Conservation (phyloP, 2,888 invertebrate species). For the Chamaedrilus cognettii region DNA sequence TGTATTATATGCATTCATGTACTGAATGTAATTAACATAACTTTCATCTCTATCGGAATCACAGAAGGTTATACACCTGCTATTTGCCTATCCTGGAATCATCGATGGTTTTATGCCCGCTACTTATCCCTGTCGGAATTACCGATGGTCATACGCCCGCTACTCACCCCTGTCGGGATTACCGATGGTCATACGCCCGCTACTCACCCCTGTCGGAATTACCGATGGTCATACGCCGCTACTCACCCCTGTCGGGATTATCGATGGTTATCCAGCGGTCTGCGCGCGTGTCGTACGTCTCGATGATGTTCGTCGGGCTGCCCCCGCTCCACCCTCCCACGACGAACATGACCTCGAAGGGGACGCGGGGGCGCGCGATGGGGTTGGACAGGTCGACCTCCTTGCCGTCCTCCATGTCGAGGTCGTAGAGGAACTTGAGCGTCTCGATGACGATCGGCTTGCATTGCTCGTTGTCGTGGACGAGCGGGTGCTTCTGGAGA, state of each 20-base stretch:
- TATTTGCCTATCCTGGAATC: too few species aligned
- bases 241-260: slow-evolving; percentile 31
- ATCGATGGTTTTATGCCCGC: too few species aligned
- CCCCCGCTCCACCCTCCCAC: slow-evolving; percentile 70
- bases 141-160: too few species aligned
- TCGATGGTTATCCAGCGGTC: slow-evolving; percentile 53
- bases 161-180: too few species aligned
- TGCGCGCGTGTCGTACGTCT: slow-evolving; percentile 58
- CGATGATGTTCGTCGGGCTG: slow-evolving; percentile 72
- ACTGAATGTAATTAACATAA: too few species aligned
- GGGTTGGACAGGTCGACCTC: slow-evolving; percentile 66
- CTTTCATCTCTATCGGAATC: too few species aligned
- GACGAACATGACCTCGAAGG: slow-evolving; percentile 61
- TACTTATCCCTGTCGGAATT: too few species aligned
- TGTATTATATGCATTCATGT: too few species aligned
- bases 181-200: too few species aligned
- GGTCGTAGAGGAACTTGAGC: slow-evolving; percentile 85
- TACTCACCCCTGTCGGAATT: too few species aligned
- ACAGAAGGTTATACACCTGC: too few species aligned
- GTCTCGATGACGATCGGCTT: slow-evolving; percentile 89
- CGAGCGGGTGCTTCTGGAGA: slow-evolving; percentile 74
- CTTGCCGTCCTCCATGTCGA: slow-evolving; percentile 81
- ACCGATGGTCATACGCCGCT: too few species aligned
- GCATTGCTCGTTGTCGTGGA: slow-evolving; percentile 79
- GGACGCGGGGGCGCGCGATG: slow-evolving; percentile 72